These are phyloP conservation scores for Tenebrio molitor DNA, from an alignment of 1,140 invertebrate species.

Conservation along the genomic window DNA sequence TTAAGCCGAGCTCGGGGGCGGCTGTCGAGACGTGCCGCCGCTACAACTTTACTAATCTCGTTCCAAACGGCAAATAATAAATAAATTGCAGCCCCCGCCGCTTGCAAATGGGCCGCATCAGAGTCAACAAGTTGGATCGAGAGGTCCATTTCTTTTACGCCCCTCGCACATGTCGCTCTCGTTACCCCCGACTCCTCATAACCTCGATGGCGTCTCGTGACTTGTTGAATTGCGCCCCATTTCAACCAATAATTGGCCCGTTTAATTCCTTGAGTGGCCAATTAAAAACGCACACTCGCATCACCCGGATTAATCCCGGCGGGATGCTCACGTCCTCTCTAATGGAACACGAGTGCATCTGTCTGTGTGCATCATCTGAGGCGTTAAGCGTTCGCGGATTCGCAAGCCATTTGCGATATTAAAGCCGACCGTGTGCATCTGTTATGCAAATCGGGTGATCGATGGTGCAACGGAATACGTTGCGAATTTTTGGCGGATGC, in stretches of 20 bases:
- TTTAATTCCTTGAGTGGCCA: conserved; percentile 33
- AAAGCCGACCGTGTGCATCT: not conserved
- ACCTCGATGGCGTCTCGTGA: not conserved
- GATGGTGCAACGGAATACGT: not conserved
- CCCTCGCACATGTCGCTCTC: too few species aligned
- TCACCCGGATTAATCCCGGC: not conserved
- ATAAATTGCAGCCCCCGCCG: too few species aligned
- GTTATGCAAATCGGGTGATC: not conserved
- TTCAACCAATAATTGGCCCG: not conserved
- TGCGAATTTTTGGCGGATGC: conserved; percentile 4
- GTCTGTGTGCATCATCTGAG: not conserved
- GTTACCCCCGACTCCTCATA: too few species aligned
- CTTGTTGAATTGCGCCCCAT: conserved; percentile 6
- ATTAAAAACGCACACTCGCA: conserved; percentile 20
- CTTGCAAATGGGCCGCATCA: too few species aligned
- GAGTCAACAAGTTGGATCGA: too few species aligned
- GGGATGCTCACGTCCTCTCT: not conserved
- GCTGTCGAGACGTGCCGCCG: too few species aligned
- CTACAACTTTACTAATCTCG: too few species aligned
- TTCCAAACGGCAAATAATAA: too few species aligned
- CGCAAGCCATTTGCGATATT: not conserved
- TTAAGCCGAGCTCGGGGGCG: too few species aligned
- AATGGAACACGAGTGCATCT: conserved; percentile 4
- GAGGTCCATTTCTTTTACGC: too few species aligned
- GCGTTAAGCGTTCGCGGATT: not conserved